Evolutionary conservation across 2,797 vertebrate genomes (phyloP), one percentile per base, ranked within the genome.

Genomic region (Petrocephalus schoutedeni): DNA sequence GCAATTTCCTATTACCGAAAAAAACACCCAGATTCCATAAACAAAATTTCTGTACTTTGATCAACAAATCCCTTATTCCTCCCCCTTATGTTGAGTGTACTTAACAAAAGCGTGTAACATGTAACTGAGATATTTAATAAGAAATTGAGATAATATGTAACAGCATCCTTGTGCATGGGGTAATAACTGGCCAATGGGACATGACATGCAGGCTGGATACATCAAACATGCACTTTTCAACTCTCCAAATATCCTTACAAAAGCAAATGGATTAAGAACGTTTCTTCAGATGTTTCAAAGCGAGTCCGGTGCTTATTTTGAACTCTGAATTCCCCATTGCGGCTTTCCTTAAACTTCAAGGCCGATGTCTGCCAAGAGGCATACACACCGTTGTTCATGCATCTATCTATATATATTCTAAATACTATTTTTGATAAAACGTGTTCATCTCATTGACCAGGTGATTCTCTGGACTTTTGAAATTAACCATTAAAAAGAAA

Each of bases 371-470:
- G 16, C 45, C 85, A 41, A 41, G 51, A 41, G 19, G 19, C 54
- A 86, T 57, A 86, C 56, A 9, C 56, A 21, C 10, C 10, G 49
- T 54, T 56, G 6, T 53, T 32, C 82, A 53, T 56, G 82, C 82
- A 84, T 23, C 49, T 56, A 84, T 84, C 21, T 32, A 86, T 56
- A 32, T 85, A 57, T 85, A 85, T 85, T 85, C 28, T 16, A 86
- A 86, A 59, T 86, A 54, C 23, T 59, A 86, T 86, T 86, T 86
- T 86, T 86, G 80, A 84, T 84, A 54, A 23, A 58, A 21, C 59
- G 53, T 86, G 85, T 86, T 86, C 14, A 84, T 54, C 28, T 58
- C 32, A 59, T 56, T 58, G 54, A 58, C 16, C 21, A 6, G 21
- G 3, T 84, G n/a, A 84, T 23, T 21, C n/a, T 54, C 23, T 84